Conservation (phyloP, 2,888 invertebrate genomes). For the Papilio protenor region DNA sequence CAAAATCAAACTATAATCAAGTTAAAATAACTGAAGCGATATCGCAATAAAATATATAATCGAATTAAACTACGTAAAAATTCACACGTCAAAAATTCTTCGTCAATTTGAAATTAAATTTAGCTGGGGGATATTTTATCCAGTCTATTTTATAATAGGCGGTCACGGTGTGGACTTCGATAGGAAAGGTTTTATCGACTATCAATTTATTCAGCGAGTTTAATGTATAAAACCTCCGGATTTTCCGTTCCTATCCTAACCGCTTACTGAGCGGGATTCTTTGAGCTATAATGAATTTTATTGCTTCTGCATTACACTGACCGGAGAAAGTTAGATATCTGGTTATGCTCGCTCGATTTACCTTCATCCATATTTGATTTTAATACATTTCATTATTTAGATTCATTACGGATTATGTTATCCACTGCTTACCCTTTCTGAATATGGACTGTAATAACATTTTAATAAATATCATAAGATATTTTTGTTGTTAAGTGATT, state of each 20-base stretch:
- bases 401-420: constrained; percentile 6
- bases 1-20: neutral
- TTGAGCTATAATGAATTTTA: constrained; percentile 73
- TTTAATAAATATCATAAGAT: neutral
- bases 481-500: too few species aligned
- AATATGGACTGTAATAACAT: neutral
- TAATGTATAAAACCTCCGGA: constrained; percentile 70
- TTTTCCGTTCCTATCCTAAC: constrained; percentile 62
- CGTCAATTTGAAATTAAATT: constrained; percentile 33
- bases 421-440: neutral
- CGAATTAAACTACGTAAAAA: constrained; percentile 17
- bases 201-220: constrained; percentile 73
- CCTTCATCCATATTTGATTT: constrained; percentile 49
- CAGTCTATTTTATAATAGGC: constrained; percentile 59
- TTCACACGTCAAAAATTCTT: constrained; percentile 12
- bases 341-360: constrained; percentile 58
- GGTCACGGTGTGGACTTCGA: constrained; percentile 60
- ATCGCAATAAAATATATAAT: neutral
- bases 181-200: constrained; percentile 70
- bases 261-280: constrained; percentile 61
- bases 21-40: neutral
- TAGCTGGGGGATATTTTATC: constrained; percentile 57
- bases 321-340: constrained; percentile 52
- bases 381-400: constrained; percentile 16
- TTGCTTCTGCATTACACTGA: constrained; percentile 63